Percentiles rank a stretch among this genome's conserved stretches.
Evolutionary conservation across 2,797 vertebrate species (phyloP).

Genomic region (Luscinia megarhynchos): DNA sequence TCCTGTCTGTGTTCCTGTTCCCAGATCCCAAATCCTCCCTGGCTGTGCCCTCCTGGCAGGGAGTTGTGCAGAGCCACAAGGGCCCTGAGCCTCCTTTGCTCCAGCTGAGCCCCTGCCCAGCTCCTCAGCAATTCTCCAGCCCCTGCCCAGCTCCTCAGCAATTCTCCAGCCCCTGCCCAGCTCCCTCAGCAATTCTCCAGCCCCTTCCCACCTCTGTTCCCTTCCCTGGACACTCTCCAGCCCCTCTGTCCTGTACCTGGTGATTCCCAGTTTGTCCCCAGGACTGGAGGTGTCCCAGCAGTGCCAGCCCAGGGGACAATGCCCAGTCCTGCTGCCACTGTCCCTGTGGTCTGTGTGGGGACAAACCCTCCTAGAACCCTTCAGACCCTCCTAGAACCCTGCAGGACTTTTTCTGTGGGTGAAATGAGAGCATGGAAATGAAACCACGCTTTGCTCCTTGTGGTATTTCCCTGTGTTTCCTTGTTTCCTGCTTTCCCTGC

Average conservation of each 20-base stretch:
- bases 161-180: neutral
- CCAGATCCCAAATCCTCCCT: neutral
- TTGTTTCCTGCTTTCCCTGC: neutral
- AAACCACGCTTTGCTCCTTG: neutral
- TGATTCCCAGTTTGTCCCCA: neutral
- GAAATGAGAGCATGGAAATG: neutral
- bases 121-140: neutral
- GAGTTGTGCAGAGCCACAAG: too few species aligned
- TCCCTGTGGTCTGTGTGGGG: neutral
- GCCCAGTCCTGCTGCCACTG: neutral
- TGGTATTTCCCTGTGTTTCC: neutral
- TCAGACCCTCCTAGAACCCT: neutral
- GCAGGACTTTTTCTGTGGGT: neutral
- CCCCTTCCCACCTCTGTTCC: neutral
- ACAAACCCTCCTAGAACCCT: neutral
- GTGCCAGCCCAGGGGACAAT: neutral
- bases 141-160: neutral
- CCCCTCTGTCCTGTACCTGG: neutral
- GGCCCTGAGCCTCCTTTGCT: too few species aligned
- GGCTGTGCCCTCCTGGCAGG: neutral
- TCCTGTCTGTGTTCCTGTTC: neutral
- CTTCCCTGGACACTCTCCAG: accelerated
- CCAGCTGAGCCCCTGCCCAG: neutral
- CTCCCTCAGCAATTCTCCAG: neutral
- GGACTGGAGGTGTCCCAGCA: neutral